A percentile compares a stretch with the other conserved stretches of the same genome.
Conservation (phyloP, 1,140 invertebrate genomes). For the Drosophila arawakana region DNA sequence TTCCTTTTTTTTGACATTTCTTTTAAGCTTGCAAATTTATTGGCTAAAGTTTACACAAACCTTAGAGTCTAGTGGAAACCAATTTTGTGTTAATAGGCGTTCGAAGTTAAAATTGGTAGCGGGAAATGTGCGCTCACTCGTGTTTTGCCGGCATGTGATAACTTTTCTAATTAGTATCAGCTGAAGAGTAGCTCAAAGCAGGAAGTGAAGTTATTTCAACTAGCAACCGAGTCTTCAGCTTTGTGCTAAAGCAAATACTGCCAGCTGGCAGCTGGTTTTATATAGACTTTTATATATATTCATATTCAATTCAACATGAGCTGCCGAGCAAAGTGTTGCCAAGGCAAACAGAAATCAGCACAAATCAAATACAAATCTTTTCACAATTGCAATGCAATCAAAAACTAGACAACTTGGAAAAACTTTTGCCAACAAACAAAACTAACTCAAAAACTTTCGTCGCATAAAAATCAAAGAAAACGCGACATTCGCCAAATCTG, state of each 20-base stretch:
- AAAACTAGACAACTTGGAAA: conserved; percentile 29
- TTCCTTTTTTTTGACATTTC: conserved; percentile 47
- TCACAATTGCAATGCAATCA: conserved; percentile 51
- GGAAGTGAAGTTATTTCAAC: conserved; percentile 8
- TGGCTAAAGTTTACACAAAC: conserved; percentile 61
- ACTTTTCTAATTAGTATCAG: conserved; percentile 77
- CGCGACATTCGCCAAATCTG: conserved; percentile 65
- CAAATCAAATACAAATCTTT: conserved; percentile 65
- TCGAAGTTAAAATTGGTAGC: conserved; percentile 2
- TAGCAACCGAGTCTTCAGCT: conserved; percentile 8
- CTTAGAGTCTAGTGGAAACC: conserved; percentile 61
- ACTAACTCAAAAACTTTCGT: conserved; percentile 62
- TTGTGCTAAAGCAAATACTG: neutral
- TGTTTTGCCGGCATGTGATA: conserved; percentile 49
- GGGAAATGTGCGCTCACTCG: conserved; percentile 1
- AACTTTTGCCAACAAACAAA: conserved; percentile 59
- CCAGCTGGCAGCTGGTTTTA: conserved; percentile 2
- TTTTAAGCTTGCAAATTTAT: conserved; percentile 62
- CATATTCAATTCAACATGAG: conserved; percentile 57
- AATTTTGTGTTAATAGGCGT: conserved; percentile 66
- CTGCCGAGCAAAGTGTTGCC: conserved; percentile 42
- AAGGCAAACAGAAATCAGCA: conserved; percentile 51
- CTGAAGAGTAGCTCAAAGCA: conserved; percentile 8
- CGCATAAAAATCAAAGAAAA: conserved; percentile 60
- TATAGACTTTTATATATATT: conserved; percentile 23